phyloP scores from a whole-genome alignment of 2,888 invertebrate genomes.

The Mythimna vitellina region DNA sequence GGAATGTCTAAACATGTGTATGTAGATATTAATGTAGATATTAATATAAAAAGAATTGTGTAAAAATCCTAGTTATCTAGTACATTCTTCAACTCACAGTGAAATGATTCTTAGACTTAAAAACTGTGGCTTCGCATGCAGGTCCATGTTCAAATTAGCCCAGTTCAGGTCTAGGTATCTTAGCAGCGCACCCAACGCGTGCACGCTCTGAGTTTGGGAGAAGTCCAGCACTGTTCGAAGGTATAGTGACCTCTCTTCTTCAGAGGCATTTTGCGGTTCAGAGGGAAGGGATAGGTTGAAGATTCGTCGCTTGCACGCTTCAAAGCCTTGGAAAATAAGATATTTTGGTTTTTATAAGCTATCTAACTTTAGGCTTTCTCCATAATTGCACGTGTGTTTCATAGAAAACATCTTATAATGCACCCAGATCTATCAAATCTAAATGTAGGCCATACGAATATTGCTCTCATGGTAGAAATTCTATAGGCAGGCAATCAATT shows the following conservation, averaged over 20 bases:
- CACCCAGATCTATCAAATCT: background rate
- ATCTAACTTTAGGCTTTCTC: too few relatives aligned
- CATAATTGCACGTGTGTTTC: too few relatives aligned
- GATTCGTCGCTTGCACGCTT: constrained; percentile 90
- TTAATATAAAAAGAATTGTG: too few relatives aligned
- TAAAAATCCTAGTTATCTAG: too few relatives aligned
- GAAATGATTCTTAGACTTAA: constrained; percentile 90
- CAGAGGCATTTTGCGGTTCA: constrained; percentile 88
- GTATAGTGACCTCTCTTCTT: constrained; percentile 90
- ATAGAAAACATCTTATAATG: background rate
- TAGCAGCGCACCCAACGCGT: constrained; percentile 93
- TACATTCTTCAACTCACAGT: constrained; percentile 87
- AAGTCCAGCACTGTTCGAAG: constrained; percentile 92
- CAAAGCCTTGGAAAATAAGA: constrained; percentile 81
- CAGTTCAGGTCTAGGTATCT: constrained; percentile 93
- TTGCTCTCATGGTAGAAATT: background rate
- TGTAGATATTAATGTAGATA: too few relatives aligned
- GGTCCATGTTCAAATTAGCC: constrained; percentile 87
- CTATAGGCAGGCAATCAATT: background rate
- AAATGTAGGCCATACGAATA: background rate
- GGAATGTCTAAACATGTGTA: too few relatives aligned
- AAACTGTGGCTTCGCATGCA: constrained; percentile 87
- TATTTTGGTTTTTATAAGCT: background rate
- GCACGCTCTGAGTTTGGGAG: constrained; percentile 91
- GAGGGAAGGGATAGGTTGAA: constrained; percentile 88